Percentiles rank a stretch among this genome's conserved stretches.
Evolutionary conservation across 2,113 vertebrate genomes (phyloP).

Genomic region (Hassar affinis): DNA sequence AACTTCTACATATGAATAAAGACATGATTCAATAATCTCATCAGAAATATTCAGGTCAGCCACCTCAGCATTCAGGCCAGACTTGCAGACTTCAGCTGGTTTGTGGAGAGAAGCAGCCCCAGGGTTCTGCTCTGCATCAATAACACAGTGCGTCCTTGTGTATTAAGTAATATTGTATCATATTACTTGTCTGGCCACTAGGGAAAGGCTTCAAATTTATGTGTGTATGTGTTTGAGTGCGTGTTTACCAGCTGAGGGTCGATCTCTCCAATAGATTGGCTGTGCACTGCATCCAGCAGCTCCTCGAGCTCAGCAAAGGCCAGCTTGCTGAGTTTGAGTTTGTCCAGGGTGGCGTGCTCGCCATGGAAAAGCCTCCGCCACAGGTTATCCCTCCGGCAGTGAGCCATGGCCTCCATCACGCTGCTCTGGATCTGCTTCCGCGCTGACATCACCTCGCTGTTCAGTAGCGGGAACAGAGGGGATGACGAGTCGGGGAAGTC

Average conservation of each 20-base stretch:
- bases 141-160: neutral
- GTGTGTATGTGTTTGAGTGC: neutral
- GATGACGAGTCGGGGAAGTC: slow-evolving; percentile 70
- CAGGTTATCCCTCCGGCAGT: slow-evolving; percentile 94
- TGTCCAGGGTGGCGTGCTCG: slow-evolving; percentile 88
- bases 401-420: slow-evolving; percentile 91
- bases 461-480: slow-evolving; percentile 85
- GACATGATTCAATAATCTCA: neutral
- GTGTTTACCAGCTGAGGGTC: slow-evolving; percentile 90
- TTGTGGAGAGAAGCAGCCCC: slow-evolving; percentile 3
- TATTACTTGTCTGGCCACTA: neutral
- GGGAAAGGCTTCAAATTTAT: neutral
- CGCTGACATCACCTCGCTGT: slow-evolving; percentile 82
- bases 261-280: slow-evolving; percentile 87
- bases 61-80: neutral
- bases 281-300: slow-evolving; percentile 88
- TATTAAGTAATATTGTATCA: slow-evolving; percentile 12
- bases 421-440: slow-evolving; percentile 83
- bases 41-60: slow-evolving; percentile 2
- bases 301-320: slow-evolving; percentile 90
- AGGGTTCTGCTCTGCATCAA: neutral
- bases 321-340: slow-evolving; percentile 88
- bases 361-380: slow-evolving; percentile 96
- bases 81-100: slow-evolving; percentile 11
- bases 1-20: neutral